These are phyloP conservation scores for Tachysurus fulvidraco DNA, from an alignment of 2,113 vertebrate genomes.

Conservation along the genomic window DNA sequence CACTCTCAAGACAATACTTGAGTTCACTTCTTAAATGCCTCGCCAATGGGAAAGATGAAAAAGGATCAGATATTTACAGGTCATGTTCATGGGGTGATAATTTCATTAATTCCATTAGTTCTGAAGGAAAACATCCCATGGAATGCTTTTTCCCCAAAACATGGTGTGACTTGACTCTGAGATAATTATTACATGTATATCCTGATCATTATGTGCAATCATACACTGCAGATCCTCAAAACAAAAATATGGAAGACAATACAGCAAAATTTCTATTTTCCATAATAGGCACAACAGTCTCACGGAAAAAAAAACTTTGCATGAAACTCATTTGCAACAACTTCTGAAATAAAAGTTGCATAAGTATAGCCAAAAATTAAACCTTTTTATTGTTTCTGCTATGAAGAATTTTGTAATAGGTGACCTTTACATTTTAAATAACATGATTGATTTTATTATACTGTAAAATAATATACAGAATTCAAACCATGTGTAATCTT, in stretches of 20 bases:
- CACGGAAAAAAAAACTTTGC: background rate
- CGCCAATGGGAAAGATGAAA: background rate
- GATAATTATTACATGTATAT: background rate
- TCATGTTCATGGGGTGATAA: background rate
- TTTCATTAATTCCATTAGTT: background rate
- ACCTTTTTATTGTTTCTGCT: background rate
- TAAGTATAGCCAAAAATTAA: background rate
- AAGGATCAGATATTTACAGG: background rate
- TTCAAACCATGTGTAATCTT: slow-evolving; percentile 59
- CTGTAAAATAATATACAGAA: background rate
- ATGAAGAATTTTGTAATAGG: background rate
- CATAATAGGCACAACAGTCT: background rate
- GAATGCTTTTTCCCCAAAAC: background rate
- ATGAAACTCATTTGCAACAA: background rate
- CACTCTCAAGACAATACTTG: background rate
- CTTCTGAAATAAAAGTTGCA: background rate
- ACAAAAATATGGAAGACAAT: background rate
- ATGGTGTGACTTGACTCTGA: background rate
- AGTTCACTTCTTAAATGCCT: background rate
- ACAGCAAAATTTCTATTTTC: background rate
- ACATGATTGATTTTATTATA: background rate
- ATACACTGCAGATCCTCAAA: background rate
- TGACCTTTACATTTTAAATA: background rate
- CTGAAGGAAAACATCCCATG: background rate
- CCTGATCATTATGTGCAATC: background rate